Base-by-base conservation (phyloP, 2,888 invertebrate genomes). In the Xanthostigma xanthostigma region DNA sequence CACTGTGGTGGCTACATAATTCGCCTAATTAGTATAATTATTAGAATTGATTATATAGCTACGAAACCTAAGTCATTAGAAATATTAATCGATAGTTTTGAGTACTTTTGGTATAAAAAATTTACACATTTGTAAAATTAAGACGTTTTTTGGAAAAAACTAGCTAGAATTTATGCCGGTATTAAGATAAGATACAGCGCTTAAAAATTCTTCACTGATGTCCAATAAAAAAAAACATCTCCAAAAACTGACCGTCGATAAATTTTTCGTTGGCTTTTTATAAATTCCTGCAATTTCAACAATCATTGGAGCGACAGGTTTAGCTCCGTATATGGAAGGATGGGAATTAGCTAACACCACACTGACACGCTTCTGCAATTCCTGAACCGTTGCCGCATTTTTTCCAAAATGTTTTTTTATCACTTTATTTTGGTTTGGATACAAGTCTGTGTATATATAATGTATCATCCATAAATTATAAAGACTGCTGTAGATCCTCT, bases 271-370 rank as follows among this genome's bases (percentile, higher is more conserved):
- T 3, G 61, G 59, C 9, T 59, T 61, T 40, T 64, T 58, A 52
- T 68, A 68, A 43, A 69, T 56, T 9, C 67, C 68, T 36, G 66
- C 66, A 43, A 66, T 59, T 43, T 62, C 64, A 6, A 68, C 51
- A 8, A 67, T 56, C 51, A 57, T 60, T 0, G 68, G 65, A 8
- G 67, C 61, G 5, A 62, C 56, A 1, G 69, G 67, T n/a, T 61
- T 55, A 44, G 62, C 63, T 1, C 54, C 57, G 33, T 58, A 59
- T 59, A 62, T 63, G 8, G 64, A 49, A 0, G 64, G 62, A 56
- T 70, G 60, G 1, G 59, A 54, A 48, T 69, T 69, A 3, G 65
- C 41, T 50, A 70, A 60, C 11, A 68, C 34, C 58, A 69, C 56
- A 27, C 65, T 61, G 27, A 64, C 46, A 41, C 56, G 50, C 10